Evolutionary conservation across 2,888 invertebrate genomes (phyloP).

Genomic region (Athalia circularis): DNA sequence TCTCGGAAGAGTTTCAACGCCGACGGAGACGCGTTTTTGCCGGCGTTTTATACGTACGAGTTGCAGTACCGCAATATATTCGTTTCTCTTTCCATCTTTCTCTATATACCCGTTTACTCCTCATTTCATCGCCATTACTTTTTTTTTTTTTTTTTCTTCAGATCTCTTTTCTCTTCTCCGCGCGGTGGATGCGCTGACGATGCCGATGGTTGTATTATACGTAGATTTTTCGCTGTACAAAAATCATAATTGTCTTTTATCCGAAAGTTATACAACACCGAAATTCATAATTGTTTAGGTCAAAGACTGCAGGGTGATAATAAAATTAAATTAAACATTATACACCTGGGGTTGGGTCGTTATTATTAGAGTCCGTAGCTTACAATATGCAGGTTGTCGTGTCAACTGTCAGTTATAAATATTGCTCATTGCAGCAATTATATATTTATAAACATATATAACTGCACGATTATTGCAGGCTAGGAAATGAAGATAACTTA

Average conservation of each 20-base stretch:
- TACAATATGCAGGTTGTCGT: background rate
- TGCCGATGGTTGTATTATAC: slow-evolving; percentile 8
- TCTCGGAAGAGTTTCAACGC: slow-evolving; percentile 68
- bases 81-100: slow-evolving; percentile 10
- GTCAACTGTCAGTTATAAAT: too few relatives aligned
- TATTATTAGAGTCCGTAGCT: too few relatives aligned
- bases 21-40: slow-evolving; percentile 66
- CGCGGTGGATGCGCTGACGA: background rate
- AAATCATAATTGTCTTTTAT: too few relatives aligned
- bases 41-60: slow-evolving; percentile 1
- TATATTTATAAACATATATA: too few relatives aligned
- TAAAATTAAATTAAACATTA: too few relatives aligned
- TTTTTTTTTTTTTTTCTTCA: slow-evolving; percentile 6
- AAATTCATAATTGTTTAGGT: too few relatives aligned
- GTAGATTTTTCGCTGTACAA: background rate
- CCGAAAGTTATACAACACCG: too few relatives aligned
- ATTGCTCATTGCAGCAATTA: too few relatives aligned
- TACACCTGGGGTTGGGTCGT: too few relatives aligned
- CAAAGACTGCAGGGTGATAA: too few relatives aligned
- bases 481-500: too few relatives aligned
- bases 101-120: slow-evolving; percentile 13
- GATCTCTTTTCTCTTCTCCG: background rate
- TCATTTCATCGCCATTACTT: slow-evolving; percentile 44
- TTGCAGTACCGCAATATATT: background rate
- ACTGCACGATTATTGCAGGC: too few relatives aligned